Percentiles rank a stretch among this genome's conserved stretches.
phyloP scores from a whole-genome alignment of 2,113 vertebrate species.

The Equus quagga region DNA sequence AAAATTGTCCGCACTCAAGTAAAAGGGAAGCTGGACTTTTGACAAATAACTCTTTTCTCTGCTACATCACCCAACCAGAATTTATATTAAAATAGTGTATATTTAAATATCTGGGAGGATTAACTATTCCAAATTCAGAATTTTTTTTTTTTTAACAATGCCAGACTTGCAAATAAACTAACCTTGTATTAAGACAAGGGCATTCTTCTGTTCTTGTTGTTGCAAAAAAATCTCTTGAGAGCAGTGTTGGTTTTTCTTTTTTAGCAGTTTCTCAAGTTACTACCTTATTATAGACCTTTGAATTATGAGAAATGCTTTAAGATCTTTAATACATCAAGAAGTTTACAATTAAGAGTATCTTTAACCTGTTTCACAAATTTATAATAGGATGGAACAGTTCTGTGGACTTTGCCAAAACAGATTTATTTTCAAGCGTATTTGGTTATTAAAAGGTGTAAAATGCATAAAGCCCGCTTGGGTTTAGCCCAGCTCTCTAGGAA shows the following conservation, averaged over 20 bases:
- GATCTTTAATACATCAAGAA: neutral
- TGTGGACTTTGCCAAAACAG: neutral
- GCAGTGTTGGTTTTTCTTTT: neutral
- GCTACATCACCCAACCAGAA: neutral
- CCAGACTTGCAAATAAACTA: neutral
- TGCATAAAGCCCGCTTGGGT: neutral
- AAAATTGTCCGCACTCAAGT: neutral
- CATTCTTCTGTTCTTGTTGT: neutral
- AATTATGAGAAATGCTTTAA: neutral
- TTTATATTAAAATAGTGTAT: neutral
- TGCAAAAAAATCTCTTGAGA: neutral
- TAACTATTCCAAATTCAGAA: neutral
- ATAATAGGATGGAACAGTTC: neutral
- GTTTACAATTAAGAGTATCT: neutral
- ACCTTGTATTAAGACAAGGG: neutral
- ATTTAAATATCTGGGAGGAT: conserved; percentile 1
- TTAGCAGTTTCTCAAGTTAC: neutral
- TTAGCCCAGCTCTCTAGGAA: neutral
- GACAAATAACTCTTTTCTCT: neutral
- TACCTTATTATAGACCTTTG: neutral
- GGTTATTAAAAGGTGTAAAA: neutral
- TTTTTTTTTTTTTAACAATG: neutral
- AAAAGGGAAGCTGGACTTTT: neutral
- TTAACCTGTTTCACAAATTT: neutral
- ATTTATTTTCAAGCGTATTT: conserved; percentile 32